phyloP scores from a whole-genome alignment of 2,888 invertebrate species.

The Hesperia comma region DNA sequence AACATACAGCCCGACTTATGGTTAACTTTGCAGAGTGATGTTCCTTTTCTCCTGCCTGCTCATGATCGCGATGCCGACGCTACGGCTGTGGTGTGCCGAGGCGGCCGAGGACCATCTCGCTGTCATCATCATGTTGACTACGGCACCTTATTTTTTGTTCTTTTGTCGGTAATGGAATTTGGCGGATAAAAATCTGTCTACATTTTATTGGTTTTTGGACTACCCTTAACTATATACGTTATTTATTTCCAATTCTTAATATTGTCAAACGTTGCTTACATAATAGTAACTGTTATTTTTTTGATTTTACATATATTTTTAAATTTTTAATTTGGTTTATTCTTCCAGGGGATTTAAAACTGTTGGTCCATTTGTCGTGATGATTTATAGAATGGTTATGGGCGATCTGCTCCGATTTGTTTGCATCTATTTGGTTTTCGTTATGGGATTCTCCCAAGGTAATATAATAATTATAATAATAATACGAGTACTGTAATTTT shows the following conservation, averaged over 20 bases:
- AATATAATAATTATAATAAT: no score
- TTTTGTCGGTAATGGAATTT: constrained; percentile 98
- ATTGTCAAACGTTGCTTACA: no score
- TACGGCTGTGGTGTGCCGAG: constrained; percentile 92
- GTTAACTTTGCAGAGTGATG: constrained; percentile 87
- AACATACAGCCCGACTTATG: background rate
- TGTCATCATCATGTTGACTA: constrained; percentile 96
- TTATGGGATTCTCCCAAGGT: constrained; percentile 99
- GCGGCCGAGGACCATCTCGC: constrained; percentile 96
- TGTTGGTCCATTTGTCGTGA: constrained; percentile 99
- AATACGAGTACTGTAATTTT: no score
- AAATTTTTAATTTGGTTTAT: background rate
- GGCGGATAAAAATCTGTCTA: no score
- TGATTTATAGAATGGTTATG: constrained; percentile 99
- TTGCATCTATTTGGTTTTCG: constrained; percentile 97
- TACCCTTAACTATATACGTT: no score
- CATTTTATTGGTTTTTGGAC: no score
- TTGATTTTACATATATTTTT: no score
- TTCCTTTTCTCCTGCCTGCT: constrained; percentile 96
- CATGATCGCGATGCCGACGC: constrained; percentile 92
- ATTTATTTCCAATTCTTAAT: no score
- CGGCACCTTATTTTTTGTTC: constrained; percentile 98
- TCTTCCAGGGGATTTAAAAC: constrained; percentile 95
- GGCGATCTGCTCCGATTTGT: constrained; percentile 98
- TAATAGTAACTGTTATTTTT: no score